A percentile compares a stretch with the other conserved stretches of the same genome.
phyloP scores from a whole-genome alignment of 2,797 vertebrate species.

The Syngnathus rostellatus region DNA sequence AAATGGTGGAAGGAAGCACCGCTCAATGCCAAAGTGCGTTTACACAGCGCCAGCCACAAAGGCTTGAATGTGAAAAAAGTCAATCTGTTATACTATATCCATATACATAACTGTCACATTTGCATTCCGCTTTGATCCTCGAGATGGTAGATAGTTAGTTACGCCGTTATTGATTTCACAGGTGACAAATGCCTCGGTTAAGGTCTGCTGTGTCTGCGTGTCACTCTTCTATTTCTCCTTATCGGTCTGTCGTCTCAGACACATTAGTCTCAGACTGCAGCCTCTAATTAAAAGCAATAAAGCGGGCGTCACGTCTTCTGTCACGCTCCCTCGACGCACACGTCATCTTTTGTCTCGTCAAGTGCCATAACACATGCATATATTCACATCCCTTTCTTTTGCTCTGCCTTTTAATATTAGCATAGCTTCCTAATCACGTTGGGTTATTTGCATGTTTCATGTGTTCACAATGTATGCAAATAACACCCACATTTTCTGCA shows the following conservation, averaged over 20 bases:
- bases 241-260: background rate
- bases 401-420: background rate
- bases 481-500: background rate
- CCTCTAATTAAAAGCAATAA: constrained; percentile 5
- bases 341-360: constrained; percentile 1
- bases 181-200: background rate
- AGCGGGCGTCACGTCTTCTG: background rate
- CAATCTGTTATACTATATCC: too few relatives aligned
- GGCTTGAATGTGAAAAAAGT: background rate
- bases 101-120: background rate
- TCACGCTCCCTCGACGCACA: background rate
- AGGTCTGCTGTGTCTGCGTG: background rate
- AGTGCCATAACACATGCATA: background rate
- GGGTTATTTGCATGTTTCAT: background rate
- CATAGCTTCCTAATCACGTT: background rate
- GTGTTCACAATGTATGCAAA: background rate
- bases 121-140: background rate
- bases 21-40: background rate
- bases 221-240: background rate
- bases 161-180: background rate
- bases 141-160: background rate
- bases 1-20: background rate
- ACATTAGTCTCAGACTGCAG: background rate
- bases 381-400: background rate
- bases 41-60: background rate